These are phyloP conservation scores for Dromaius novaehollandiae DNA, from an alignment of 2,113 vertebrate species.

Conservation along the genomic window DNA sequence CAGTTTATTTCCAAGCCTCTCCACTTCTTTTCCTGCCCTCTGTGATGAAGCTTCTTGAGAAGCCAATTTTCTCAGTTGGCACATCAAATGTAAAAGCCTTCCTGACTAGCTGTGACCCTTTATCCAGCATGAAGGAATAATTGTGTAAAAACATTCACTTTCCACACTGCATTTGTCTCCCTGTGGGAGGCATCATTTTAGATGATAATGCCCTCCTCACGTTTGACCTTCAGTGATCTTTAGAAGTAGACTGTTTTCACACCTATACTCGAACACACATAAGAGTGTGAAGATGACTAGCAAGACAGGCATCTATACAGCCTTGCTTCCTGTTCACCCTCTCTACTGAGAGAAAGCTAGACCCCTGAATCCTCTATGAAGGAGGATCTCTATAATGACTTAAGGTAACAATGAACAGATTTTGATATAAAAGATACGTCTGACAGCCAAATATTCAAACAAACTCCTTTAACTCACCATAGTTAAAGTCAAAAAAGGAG, in stretches of 20 bases:
- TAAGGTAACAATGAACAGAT: background rate
- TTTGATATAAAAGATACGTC: background rate
- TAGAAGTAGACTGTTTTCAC: background rate
- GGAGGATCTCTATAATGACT: background rate
- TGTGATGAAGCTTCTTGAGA: background rate
- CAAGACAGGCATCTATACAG: background rate
- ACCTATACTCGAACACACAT: background rate
- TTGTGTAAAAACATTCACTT: background rate
- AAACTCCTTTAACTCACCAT: background rate
- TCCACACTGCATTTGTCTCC: background rate
- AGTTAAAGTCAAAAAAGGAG: background rate
- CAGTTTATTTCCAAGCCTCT: background rate
- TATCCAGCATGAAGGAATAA: background rate
- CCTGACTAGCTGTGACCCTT: background rate
- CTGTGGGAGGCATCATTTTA: background rate
- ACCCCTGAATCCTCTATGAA: background rate
- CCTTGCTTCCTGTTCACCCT: background rate
- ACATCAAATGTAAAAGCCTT: background rate
- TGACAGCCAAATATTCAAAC: background rate
- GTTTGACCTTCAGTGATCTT: background rate
- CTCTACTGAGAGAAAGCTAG: background rate
- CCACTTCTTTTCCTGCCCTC: background rate
- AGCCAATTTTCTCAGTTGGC: background rate
- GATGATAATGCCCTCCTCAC: background rate
- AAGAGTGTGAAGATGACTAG: background rate